Percentiles rank a stretch among this genome's conserved stretches.
Evolutionary conservation across 2,888 invertebrate species (phyloP).

Genomic region (Imbricaverruca yamaguchii): DNA sequence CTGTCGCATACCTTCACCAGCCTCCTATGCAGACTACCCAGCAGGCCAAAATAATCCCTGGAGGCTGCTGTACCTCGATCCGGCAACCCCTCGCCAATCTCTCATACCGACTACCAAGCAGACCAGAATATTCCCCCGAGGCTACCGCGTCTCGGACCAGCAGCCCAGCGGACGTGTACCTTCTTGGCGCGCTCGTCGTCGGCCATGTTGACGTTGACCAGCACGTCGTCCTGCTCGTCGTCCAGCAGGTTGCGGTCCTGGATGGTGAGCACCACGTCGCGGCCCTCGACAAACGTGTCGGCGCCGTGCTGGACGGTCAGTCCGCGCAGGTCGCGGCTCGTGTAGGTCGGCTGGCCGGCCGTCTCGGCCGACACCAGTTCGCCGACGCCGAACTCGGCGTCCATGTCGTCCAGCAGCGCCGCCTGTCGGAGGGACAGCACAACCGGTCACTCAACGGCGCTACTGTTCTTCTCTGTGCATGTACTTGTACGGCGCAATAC

Average conservation of each 20-base stretch:
- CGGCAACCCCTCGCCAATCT: too few relatives aligned
- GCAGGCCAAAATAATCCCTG: too few relatives aligned
- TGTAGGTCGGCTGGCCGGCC: constrained; percentile 56
- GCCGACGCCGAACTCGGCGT: constrained; percentile 84
- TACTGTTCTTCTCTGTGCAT: too few relatives aligned
- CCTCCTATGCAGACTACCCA: too few relatives aligned
- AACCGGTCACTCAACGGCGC: too few relatives aligned
- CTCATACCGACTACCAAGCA: too few relatives aligned
- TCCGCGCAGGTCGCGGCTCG: constrained; percentile 64
- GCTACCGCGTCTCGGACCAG: too few relatives aligned
- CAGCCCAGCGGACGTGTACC: constrained; percentile 41
- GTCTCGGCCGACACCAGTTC: constrained; percentile 74
- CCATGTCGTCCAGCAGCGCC: constrained; percentile 87
- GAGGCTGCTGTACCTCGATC: too few relatives aligned
- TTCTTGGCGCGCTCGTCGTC: constrained; percentile 77
- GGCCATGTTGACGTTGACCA: constrained; percentile 83
- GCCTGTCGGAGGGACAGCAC: constrained; percentile 45
- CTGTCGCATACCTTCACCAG: too few relatives aligned
- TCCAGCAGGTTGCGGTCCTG: constrained; percentile 87
- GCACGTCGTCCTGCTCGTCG: constrained; percentile 71
- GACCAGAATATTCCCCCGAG: too few relatives aligned
- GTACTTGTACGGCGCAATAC: too few relatives aligned
- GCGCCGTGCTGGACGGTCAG: constrained; percentile 78
- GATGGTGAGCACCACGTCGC: constrained; percentile 78
- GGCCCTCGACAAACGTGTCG: constrained; percentile 62